Percentiles rank a stretch among this genome's conserved stretches.
Conservation (phyloP, 2,113 vertebrate species). For the Glaucomys volans region DNA sequence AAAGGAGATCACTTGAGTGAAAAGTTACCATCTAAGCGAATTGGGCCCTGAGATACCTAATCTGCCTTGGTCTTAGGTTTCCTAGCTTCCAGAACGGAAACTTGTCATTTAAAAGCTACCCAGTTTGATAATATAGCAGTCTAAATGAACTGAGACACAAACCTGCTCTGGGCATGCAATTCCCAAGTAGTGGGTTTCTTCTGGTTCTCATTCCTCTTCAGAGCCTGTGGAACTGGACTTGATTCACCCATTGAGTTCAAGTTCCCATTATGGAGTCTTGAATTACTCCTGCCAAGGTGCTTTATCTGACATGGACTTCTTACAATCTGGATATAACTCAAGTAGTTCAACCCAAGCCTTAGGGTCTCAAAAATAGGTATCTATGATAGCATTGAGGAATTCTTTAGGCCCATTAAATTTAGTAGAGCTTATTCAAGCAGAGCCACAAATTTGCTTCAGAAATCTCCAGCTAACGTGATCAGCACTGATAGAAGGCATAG, state of each 20-base stretch:
- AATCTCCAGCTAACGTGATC: background rate
- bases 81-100: no score
- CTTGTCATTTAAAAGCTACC: background rate
- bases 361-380: background rate
- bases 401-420: background rate
- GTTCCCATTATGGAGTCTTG: background rate
- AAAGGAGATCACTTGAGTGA: background rate
- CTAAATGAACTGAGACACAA: background rate
- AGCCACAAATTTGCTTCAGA: background rate
- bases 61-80: background rate
- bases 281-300: background rate
- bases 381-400: background rate
- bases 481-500: background rate
- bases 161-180: background rate
- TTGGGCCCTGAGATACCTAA: background rate
- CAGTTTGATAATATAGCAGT: background rate
- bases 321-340: background rate
- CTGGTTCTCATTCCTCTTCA: no score
- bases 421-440: background rate
- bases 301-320: background rate
- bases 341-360: background rate
- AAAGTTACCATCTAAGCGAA: background rate
- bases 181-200: background rate
- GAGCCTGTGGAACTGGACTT: no score
- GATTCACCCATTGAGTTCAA: background rate